Conservation (phyloP, 92 coral and sea anemone species). For the Isaurus tuberculatus region DNA sequence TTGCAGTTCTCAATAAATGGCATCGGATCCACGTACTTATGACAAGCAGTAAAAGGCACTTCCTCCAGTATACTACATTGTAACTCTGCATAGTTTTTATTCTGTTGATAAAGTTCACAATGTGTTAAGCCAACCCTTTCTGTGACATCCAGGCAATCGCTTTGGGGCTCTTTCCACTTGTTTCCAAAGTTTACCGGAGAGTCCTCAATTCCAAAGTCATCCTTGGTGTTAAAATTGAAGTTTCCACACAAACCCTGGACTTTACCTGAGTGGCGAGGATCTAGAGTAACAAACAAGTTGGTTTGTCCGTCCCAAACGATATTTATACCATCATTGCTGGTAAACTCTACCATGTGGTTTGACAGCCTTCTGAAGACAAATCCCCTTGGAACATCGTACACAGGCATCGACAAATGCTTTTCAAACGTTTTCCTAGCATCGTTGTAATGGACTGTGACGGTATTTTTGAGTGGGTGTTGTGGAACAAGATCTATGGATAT, state of each 20-base stretch:
- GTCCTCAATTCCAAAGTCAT: slow-evolving; percentile 73
- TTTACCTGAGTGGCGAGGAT: slow-evolving; percentile 67
- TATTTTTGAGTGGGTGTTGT: slow-evolving; percentile 62
- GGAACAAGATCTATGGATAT: slow-evolving; percentile 64
- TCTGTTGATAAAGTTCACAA: slow-evolving; percentile 70
- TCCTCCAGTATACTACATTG: slow-evolving; percentile 63
- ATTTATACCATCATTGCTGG: slow-evolving; percentile 62
- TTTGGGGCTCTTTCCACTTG: slow-evolving; percentile 63
- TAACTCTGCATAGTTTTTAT: slow-evolving; percentile 59
- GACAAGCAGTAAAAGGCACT: slow-evolving; percentile 71
- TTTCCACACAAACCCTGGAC: slow-evolving; percentile 79
- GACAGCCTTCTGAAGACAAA: slow-evolving; percentile 67
- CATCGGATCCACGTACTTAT: slow-evolving; percentile 67
- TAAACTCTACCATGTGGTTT: slow-evolving; percentile 66
- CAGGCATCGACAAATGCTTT: slow-evolving; percentile 55
- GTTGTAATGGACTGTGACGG: slow-evolving; percentile 48
- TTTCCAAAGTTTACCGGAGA: slow-evolving; percentile 70
- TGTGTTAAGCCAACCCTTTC: slow-evolving; percentile 55
- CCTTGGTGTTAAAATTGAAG: slow-evolving; percentile 71
- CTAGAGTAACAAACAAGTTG: slow-evolving; percentile 68
- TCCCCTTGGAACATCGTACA: slow-evolving; percentile 57
- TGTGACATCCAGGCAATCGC: slow-evolving; percentile 62
- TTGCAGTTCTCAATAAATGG: slow-evolving; percentile 74
- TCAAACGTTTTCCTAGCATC: slow-evolving; percentile 6
- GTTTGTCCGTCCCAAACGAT: slow-evolving; percentile 79